Base-by-base conservation (phyloP, 2,888 invertebrate genomes). In the Nymphalis c-album region DNA sequence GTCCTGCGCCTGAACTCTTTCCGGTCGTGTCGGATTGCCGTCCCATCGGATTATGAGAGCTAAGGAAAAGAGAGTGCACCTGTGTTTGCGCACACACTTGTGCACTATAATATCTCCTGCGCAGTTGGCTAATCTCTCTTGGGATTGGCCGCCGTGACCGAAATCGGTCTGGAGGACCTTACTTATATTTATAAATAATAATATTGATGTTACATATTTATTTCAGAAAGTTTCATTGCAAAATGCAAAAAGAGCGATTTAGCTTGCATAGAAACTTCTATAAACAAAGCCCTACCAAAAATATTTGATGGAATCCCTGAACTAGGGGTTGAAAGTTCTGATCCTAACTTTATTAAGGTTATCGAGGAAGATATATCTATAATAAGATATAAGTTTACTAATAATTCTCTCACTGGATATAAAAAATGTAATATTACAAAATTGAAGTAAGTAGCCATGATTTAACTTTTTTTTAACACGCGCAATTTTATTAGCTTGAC, bases 221-320 rank as follows among this genome's bases (percentile, higher is more conserved):
- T 66, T 69, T 51, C 63, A 69, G 67, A 35, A 26, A 61, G 47
- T 18, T 10, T 64, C 7, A 10, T 73, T 18, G 8, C 65, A 18
- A 74, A 77, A 71, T 85, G 85, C 67, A 78, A 77, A 10, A n/a
- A 71, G 0, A 66, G 69, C 0, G 83, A 85, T 26, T 63, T 69
- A 1, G 68, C 60, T 5, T 85, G 85, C 40, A 59, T 80, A 5
- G 73, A 70, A 4, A 73, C 73, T n/a, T 71, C 77, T 0, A 72
- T 71, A 0, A 73, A 79, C 17, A 61, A 55, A 16, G 76, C 71
- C 0, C 70, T 67, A 8, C 65, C 75, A 7, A 60, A 71, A 2
- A n/a, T 85, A 1, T 45, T 78, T 1, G 63, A 74, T 31, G 77
- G 64, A 13, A 58, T 53, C 7, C 64, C 70, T 10, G 40, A 58